Evolutionary conservation across 2,797 vertebrate genomes (phyloP).

Genomic region (Hephaestus fuliginosus): DNA sequence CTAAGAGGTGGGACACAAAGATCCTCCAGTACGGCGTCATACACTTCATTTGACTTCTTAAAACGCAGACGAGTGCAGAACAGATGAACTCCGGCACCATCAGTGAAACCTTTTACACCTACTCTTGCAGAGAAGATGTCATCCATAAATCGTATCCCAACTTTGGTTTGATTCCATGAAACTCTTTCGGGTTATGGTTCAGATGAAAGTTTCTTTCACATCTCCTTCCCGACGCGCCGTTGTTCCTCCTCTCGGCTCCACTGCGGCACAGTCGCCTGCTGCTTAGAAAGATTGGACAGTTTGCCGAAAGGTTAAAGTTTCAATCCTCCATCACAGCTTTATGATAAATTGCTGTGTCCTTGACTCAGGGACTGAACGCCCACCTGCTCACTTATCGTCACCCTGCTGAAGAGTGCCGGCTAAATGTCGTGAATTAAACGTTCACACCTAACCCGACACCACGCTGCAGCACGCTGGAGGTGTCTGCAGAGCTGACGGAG

Average conservation of each 20-base stretch:
- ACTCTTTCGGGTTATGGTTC: background rate
- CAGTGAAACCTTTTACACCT: too few species aligned
- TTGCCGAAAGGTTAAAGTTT: conserved; percentile 39
- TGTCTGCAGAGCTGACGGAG: conserved; percentile 11
- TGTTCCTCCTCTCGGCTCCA: background rate
- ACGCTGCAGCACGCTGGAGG: background rate
- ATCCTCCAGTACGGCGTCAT: too few species aligned
- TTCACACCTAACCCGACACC: background rate
- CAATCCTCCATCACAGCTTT: background rate
- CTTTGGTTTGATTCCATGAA: too few species aligned
- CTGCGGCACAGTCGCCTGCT: background rate
- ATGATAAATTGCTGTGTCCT: conserved; percentile 17
- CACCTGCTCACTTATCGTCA: background rate
- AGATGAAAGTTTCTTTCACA: background rate
- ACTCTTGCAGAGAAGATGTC: too few species aligned
- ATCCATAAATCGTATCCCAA: background rate
- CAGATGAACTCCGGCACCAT: too few species aligned
- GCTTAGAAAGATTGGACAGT: background rate
- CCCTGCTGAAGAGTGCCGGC: conserved; percentile 8
- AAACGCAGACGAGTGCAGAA: too few species aligned
- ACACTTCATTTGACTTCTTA: too few species aligned
- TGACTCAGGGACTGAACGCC: background rate
- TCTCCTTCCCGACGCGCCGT: accelerated
- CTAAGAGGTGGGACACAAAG: too few species aligned
- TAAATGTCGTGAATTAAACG: conserved; percentile 30